phyloP scores from a whole-genome alignment of 2,113 vertebrate species.

The Spheniscus mendiculus region DNA sequence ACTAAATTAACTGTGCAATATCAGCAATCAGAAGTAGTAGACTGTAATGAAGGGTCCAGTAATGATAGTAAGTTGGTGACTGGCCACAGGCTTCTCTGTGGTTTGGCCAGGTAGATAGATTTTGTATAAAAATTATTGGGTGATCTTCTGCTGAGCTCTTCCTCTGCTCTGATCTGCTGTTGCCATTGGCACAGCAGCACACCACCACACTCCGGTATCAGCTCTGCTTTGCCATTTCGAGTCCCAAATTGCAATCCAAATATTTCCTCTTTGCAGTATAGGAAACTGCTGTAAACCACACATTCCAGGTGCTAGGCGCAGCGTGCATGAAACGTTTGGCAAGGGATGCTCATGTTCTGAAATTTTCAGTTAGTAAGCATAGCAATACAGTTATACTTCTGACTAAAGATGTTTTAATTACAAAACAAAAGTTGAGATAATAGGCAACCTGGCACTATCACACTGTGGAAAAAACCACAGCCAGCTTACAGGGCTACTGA shows the following conservation, averaged over 20 bases:
- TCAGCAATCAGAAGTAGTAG: background rate
- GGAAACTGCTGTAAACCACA: background rate
- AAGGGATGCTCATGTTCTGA: background rate
- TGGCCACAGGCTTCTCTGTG: background rate
- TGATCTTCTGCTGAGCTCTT: background rate
- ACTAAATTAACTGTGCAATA: background rate
- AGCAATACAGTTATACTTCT: background rate
- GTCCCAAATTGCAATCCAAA: background rate
- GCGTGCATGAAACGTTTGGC: background rate
- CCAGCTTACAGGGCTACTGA: background rate
- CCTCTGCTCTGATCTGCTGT: background rate
- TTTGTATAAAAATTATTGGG: background rate
- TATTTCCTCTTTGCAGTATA: background rate
- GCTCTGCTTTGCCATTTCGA: background rate
- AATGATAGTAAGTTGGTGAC: background rate
- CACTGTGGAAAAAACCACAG: background rate
- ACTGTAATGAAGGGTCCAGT: background rate
- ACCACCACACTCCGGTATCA: background rate
- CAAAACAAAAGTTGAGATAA: slow-evolving; percentile 23
- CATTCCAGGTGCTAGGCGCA: background rate
- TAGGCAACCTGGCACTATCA: background rate
- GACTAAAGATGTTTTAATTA: slow-evolving; percentile 35
- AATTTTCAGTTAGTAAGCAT: background rate
- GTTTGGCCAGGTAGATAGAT: background rate
- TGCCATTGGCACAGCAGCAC: background rate